Percentiles rank a stretch among this genome's conserved stretches.
These are phyloP conservation scores for Andinoacara biseriatus DNA, from an alignment of 2,113 vertebrate genomes.

Conservation along the genomic window DNA sequence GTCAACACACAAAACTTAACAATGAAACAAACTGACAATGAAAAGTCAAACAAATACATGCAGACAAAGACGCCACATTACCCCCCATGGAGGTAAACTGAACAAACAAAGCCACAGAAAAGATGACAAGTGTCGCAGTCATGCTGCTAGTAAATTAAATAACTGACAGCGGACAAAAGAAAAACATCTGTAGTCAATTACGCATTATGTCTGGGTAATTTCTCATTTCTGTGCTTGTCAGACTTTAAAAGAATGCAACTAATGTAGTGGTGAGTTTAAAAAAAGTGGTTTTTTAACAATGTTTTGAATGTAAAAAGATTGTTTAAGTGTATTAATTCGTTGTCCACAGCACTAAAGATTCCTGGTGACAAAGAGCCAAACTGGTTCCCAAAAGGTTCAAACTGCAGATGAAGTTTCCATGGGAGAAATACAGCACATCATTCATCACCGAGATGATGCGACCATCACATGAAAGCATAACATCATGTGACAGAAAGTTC, in stretches of 20 bases:
- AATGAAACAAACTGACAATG: not conserved
- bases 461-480: not conserved
- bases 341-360: not conserved
- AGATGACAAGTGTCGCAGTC: not conserved
- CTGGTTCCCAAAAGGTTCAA: not conserved
- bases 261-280: not conserved
- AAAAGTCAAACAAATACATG: conserved; percentile 39
- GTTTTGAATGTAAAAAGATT: not conserved
- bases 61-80: conserved; percentile 26
- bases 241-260: not conserved
- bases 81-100: not conserved
- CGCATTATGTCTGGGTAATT: not conserved
- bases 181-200: not conserved
- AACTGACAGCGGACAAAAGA: not conserved
- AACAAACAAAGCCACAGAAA: not conserved
- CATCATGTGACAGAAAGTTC: not conserved
- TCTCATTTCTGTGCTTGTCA: not conserved
- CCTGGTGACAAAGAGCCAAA: not conserved
- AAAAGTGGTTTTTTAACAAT: not conserved
- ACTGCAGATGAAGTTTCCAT: not conserved
- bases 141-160: not conserved
- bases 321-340: not conserved
- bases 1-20: not conserved
- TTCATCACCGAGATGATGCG: no score
- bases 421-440: no score